Base-by-base conservation (phyloP, 1,140 invertebrate genomes). In the Metaphire vulgaris region DNA sequence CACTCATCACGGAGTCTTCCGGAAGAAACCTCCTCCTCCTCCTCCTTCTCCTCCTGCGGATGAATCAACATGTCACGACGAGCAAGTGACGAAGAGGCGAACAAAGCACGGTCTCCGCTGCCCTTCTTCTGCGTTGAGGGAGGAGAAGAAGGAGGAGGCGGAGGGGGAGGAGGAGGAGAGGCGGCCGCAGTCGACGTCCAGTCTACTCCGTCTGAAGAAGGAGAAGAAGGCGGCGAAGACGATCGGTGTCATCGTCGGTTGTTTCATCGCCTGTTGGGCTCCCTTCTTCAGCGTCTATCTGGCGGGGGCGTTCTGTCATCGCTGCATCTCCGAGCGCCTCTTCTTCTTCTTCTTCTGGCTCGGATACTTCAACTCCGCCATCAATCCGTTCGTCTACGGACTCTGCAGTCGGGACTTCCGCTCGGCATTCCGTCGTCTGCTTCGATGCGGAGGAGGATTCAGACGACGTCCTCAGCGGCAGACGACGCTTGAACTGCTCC, bases 401-500 rank as follows among this genome's bases (percentile, higher is more conserved):
- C 85, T 82, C 74, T 85, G 85, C 78, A 86, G 86, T 72, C 79
- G 82, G 34, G 84, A 85, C 67, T 85, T 86, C 77, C 82, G 84
- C 31, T 76, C 81, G 41, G 83, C 84, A 14, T 85, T 85, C 74
- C 76, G 81, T 16, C 82, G 85, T 77, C 85, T 85, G 79, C 74
- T 85, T 82, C 28, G 32, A 14, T 74, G 72, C 72, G 26, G 72
- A 12, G 41, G 41, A n/a, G n/a, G n/a, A n/a, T n/a, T n/a, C n/a
- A n/a, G n/a, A n/a, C n/a, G n/a, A n/a, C n/a, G n/a, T n/a, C n/a
- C n/a, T n/a, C n/a, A n/a, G n/a, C n/a, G n/a, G n/a, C n/a, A n/a
- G n/a, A n/a, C n/a, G n/a, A n/a, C n/a, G n/a, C n/a, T n/a, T n/a
- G n/a, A n/a, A n/a, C n/a, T n/a, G n/a, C n/a, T n/a, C n/a, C n/a